Conservation (phyloP, 30 jellyfish, hydroid and myxozoan genomes). For the Hydractinia echinata region DNA sequence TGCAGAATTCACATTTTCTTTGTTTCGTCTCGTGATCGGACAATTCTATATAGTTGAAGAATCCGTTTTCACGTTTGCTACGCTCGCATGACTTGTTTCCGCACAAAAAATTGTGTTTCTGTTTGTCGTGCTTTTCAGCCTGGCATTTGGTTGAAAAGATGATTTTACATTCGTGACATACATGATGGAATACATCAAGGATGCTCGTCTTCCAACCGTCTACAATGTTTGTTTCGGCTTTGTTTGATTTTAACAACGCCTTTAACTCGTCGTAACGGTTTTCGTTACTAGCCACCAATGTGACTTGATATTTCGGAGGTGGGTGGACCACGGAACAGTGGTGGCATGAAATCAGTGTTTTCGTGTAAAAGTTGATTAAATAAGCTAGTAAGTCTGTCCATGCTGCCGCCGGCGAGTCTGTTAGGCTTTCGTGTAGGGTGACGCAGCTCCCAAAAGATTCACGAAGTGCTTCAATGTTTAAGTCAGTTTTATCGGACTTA, state of each 20-base stretch:
- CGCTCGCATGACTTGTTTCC: slow-evolving; percentile 80
- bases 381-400: slow-evolving; percentile 80
- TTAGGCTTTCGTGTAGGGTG: slow-evolving; percentile 61
- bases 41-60: slow-evolving; percentile 70
- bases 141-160: slow-evolving; percentile 34
- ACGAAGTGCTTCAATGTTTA: not conserved
- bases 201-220: slow-evolving; percentile 55
- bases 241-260: slow-evolving; percentile 71
- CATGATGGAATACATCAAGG: slow-evolving; percentile 65
- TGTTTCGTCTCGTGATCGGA: slow-evolving; percentile 58
- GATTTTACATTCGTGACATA: slow-evolving; percentile 60
- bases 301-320: slow-evolving; percentile 29
- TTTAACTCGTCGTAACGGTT: slow-evolving; percentile 50
- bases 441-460: not conserved
- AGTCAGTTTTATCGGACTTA: not conserved
- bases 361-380: slow-evolving; percentile 64
- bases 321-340: slow-evolving; percentile 37
- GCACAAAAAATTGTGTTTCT: slow-evolving; percentile 63
- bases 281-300: slow-evolving; percentile 52
- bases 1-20: slow-evolving; percentile 70
- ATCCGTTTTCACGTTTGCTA: slow-evolving; percentile 84
- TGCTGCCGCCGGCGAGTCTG: slow-evolving; percentile 61
- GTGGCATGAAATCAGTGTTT: slow-evolving; percentile 32
- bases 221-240: slow-evolving; percentile 35
- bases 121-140: slow-evolving; percentile 69